phyloP scores from a whole-genome alignment of 2,888 invertebrate genomes.

The Allolobophora icterica region DNA sequence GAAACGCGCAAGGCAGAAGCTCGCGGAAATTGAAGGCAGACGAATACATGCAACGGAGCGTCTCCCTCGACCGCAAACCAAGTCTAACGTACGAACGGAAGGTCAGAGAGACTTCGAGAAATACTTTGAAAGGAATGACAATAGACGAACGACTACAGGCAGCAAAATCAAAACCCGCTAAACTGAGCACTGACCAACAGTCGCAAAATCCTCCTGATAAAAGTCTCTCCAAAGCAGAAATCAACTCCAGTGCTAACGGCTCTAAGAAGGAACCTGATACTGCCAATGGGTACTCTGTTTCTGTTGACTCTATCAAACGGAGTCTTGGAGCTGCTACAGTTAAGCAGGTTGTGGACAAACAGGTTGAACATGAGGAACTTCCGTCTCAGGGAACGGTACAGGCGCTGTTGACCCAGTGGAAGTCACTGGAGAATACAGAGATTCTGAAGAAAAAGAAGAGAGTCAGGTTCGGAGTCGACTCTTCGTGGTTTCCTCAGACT shows the following conservation, averaged over 20 bases:
- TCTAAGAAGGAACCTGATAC: neutral
- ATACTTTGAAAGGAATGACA: neutral
- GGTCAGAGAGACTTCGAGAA: neutral
- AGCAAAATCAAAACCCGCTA: neutral
- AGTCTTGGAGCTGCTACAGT: neutral
- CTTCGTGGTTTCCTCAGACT: neutral
- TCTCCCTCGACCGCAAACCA: neutral
- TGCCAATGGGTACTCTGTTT: neutral
- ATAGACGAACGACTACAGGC: neutral
- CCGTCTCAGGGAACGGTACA: slow-evolving; percentile 4
- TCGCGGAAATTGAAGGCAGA: neutral
- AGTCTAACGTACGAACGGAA: slow-evolving; percentile 11
- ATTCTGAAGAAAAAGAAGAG: neutral
- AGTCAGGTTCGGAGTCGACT: slow-evolving; percentile 20
- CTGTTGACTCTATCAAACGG: neutral
- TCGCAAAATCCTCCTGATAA: neutral
- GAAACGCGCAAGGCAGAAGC: neutral
- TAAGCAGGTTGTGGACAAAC: neutral
- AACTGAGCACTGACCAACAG: neutral
- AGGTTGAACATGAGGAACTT: neutral
- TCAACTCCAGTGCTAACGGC: neutral
- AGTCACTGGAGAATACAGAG: neutral
- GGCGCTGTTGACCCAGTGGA: neutral
- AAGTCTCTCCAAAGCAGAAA: neutral
- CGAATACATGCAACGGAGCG: neutral